Conservation (phyloP, 2,888 invertebrate genomes). For the Unio delphinus region DNA sequence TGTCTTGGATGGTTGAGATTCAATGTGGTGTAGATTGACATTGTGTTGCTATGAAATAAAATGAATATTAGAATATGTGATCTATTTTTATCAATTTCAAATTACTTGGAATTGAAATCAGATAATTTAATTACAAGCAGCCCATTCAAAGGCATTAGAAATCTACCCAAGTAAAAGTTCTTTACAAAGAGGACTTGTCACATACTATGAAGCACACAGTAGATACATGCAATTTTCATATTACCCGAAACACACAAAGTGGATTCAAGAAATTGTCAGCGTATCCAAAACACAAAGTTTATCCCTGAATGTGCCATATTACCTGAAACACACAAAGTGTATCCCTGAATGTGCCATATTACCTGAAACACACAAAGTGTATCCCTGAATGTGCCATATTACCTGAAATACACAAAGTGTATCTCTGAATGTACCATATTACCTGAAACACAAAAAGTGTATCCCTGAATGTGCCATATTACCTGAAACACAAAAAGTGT, state of each 20-base stretch:
- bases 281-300: constrained; percentile 88
- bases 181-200: too few species aligned
- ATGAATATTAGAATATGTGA: neutral
- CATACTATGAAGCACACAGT: constrained; percentile 82
- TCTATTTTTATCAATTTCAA: neutral
- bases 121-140: neutral
- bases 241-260: constrained; percentile 88
- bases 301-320: constrained; percentile 66
- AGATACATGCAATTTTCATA: neutral
- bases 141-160: neutral
- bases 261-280: constrained; percentile 73
- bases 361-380: constrained; percentile 91
- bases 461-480: constrained; percentile 66
- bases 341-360: constrained; percentile 66
- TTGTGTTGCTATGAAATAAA: constrained; percentile 65
- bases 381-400: constrained; percentile 64
- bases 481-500: constrained; percentile 91
- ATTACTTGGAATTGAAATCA: neutral
- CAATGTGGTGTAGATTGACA: constrained; percentile 92
- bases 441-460: constrained; percentile 91
- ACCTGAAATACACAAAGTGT: too few species aligned
- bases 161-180: too few species aligned
- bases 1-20: constrained; percentile 90
- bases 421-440: constrained; percentile 5
- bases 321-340: constrained; percentile 91